Evolutionary conservation across 2,797 vertebrate genomes (phyloP).

Genomic region (Phaenicophaeus curvirostris): DNA sequence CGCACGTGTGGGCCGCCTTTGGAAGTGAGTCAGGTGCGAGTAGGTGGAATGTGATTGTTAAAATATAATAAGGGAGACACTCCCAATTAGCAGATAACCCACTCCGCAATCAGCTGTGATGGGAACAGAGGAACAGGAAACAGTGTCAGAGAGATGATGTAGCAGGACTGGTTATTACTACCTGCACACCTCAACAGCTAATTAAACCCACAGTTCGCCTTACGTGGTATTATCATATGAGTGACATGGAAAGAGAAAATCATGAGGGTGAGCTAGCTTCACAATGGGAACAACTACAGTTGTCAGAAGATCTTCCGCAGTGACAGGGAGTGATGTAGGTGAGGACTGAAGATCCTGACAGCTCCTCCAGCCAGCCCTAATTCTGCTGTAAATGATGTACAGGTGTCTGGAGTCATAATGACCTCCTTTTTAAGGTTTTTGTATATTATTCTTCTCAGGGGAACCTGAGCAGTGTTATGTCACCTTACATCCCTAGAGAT

Average conservation of each 20-base stretch:
- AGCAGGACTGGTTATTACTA: not conserved
- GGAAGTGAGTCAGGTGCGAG: slow-evolving; percentile 7
- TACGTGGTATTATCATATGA: not conserved
- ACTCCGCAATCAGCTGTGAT: not conserved
- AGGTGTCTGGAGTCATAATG: not conserved
- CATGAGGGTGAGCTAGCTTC: not conserved
- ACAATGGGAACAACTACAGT: not conserved
- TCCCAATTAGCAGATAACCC: not conserved
- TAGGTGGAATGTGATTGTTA: not conserved
- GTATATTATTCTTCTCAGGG: not conserved
- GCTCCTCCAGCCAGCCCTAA: not conserved
- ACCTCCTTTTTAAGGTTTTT: not conserved
- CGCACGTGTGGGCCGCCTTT: not conserved
- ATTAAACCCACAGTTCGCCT: slow-evolving; percentile 10
- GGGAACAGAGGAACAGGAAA: not conserved
- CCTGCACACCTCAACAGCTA: not conserved
- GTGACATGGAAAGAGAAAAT: not conserved
- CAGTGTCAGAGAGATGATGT: not conserved
- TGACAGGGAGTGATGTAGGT: not conserved
- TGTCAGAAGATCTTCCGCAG: not conserved
- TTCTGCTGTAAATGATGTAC: not conserved
- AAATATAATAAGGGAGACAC: not conserved
- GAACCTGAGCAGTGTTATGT: not conserved
- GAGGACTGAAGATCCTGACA: not conserved
- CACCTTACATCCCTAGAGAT: not conserved